Evolutionary conservation across 2,797 vertebrate genomes (phyloP).

Genomic region (Lithobates sylvaticus): DNA sequence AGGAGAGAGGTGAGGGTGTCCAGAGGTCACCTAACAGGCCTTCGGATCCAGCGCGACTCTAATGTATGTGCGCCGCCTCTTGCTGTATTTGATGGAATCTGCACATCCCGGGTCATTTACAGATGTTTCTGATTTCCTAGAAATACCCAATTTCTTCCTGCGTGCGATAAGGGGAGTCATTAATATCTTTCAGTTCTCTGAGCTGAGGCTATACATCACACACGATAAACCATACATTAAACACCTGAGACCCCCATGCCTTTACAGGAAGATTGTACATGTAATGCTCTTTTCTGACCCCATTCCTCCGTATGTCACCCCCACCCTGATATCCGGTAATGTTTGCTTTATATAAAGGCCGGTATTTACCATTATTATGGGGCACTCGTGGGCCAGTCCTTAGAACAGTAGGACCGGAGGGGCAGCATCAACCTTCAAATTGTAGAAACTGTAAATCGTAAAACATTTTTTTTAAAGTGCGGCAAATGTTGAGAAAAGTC

Average conservation of each 20-base stretch:
- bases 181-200: constrained; percentile 46
- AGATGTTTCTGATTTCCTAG: constrained; percentile 16
- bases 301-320: too few species aligned
- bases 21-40: background rate
- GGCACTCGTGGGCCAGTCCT: too few species aligned
- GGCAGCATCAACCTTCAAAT: too few species aligned
- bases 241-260: background rate
- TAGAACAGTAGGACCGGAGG: too few species aligned
- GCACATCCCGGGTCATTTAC: constrained; percentile 37
- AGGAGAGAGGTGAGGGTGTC: constrained; percentile 2
- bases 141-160: constrained; percentile 11
- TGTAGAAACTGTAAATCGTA: too few species aligned
- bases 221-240: background rate
- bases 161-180: constrained; percentile 6
- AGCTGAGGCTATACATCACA: constrained; percentile 24
- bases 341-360: too few species aligned
- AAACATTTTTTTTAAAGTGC: too few species aligned
- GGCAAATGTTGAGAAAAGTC: too few species aligned
- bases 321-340: too few species aligned
- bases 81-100: constrained; percentile 1
- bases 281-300: too few species aligned
- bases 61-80: background rate
- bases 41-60: background rate
- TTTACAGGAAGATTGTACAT: background rate
- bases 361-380: too few species aligned